These are phyloP conservation scores for Glaucidium brasilianum DNA, from an alignment of 2,113 vertebrate species.

Conservation along the genomic window DNA sequence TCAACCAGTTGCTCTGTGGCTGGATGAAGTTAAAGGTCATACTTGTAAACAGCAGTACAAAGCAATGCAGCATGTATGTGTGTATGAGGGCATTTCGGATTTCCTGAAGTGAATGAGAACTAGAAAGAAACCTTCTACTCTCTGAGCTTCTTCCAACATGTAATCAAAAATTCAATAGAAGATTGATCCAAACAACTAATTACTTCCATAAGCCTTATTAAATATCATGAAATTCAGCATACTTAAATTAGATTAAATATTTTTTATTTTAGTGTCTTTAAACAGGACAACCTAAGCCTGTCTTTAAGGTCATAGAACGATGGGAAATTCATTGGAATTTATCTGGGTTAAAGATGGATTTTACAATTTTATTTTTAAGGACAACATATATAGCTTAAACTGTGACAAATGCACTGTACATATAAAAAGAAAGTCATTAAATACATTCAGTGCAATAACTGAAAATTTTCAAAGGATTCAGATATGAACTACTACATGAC, in stretches of 20 bases:
- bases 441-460: neutral
- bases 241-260: neutral
- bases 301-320: neutral
- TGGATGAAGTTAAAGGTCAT: neutral
- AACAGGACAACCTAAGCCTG: neutral
- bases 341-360: neutral
- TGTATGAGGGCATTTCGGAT: neutral
- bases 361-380: neutral
- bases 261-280: neutral
- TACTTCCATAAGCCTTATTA: neutral
- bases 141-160: neutral
- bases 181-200: neutral
- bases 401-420: neutral
- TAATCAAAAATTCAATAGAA: neutral
- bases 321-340: neutral
- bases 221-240: neutral
- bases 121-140: neutral
- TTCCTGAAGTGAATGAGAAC: neutral
- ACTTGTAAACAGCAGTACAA: fast-evolving
- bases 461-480: neutral
- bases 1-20: neutral
- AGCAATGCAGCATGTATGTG: neutral
- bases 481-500: neutral
- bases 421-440: neutral
- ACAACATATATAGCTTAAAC: neutral